Conservation (phyloP, 2,113 vertebrate species). For the Charina bottae region DNA sequence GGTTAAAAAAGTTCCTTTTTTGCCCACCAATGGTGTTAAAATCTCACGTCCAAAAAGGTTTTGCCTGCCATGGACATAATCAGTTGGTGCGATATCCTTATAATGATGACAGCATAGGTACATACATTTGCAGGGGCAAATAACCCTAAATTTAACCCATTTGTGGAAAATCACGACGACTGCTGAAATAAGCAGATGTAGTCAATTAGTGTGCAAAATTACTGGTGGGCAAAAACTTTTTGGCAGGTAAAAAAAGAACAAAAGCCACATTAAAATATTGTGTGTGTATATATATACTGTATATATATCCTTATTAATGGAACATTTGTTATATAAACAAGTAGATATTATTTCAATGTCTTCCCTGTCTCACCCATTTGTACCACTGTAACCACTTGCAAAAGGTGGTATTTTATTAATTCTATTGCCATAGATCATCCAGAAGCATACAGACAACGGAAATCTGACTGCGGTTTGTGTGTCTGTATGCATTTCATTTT, state of each 20-base stretch:
- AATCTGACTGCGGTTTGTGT: background rate
- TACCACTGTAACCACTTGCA: background rate
- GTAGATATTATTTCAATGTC: background rate
- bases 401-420: background rate
- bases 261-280: background rate
- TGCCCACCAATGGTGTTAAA: background rate
- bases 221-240: background rate
- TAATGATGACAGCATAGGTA: background rate
- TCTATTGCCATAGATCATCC: background rate
- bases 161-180: background rate
- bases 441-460: background rate
- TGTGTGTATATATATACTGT: background rate
- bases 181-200: background rate
- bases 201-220: background rate
- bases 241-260: background rate
- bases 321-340: background rate
- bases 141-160: background rate
- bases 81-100: background rate
- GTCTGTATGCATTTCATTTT: background rate
- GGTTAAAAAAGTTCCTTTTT: background rate
- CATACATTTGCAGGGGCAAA: background rate
- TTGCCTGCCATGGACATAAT: background rate
- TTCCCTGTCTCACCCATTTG: background rate
- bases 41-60: background rate
- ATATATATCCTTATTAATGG: background rate